Evolutionary conservation across 2,888 invertebrate species (phyloP).

Genomic region (Incurvaria masculella): DNA sequence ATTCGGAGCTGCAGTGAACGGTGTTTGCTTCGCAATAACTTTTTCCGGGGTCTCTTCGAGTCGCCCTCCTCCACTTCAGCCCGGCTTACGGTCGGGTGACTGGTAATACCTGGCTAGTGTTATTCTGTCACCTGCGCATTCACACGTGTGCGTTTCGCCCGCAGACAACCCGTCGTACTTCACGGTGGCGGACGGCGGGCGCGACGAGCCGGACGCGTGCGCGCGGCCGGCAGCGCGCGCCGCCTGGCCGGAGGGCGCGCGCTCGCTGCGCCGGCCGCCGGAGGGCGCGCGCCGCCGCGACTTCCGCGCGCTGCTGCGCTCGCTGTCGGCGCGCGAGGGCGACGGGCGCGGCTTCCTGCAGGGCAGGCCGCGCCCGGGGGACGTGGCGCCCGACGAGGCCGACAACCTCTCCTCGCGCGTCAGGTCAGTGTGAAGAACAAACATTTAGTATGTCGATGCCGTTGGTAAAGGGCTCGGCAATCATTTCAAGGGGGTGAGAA

Average conservation of each 20-base stretch:
- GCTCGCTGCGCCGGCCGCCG: conserved; percentile 39
- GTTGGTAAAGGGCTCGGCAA: too few relatives aligned
- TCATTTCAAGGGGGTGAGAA: too few relatives aligned
- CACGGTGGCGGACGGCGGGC: conserved; percentile 53
- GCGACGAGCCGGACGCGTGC: conserved; percentile 56
- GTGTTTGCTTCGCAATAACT: not conserved
- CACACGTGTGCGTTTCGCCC: conserved; percentile 26
- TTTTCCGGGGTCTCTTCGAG: conserved; percentile 4
- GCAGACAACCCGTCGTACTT: conserved; percentile 80
- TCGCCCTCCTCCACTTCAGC: conserved; percentile 8
- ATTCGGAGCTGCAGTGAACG: conserved; percentile 15
- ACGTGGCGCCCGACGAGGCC: conserved; percentile 59
- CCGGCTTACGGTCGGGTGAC: conserved; percentile 6
- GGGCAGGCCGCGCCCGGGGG: conserved; percentile 68
- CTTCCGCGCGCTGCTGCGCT: conserved; percentile 59
- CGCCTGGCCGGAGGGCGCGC: conserved; percentile 49
- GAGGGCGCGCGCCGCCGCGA: conserved; percentile 50
- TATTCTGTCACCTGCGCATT: conserved; percentile 1
- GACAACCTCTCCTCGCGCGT: conserved; percentile 44
- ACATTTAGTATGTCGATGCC: too few relatives aligned
- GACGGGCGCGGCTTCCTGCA: conserved; percentile 63
- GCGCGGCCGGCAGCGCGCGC: conserved; percentile 62
- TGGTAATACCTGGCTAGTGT: not conserved
- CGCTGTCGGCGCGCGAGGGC: conserved; percentile 59
- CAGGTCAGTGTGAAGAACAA: conserved; percentile 37